Conservation (phyloP, 2,113 vertebrate species). For the Mus spicilegus region DNA sequence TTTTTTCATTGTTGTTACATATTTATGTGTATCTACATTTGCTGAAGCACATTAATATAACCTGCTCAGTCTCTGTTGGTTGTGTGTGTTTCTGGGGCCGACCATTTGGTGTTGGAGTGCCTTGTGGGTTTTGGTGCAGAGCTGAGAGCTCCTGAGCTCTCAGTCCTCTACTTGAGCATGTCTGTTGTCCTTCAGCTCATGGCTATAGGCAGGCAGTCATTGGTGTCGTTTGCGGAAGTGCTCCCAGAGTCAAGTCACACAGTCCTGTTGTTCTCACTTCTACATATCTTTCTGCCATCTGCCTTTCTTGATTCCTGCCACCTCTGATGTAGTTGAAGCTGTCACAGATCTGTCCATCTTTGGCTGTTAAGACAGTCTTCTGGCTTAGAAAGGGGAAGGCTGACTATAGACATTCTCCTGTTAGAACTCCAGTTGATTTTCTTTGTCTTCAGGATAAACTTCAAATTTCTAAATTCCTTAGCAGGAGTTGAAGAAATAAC, state of each 20-base stretch:
- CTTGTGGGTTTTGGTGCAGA: not conserved
- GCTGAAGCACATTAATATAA: not conserved
- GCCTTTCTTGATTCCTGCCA: not conserved
- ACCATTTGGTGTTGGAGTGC: not conserved
- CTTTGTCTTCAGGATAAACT: constrained; percentile 33
- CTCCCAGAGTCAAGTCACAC: not conserved
- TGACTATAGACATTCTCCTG: not conserved
- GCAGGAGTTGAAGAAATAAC: not conserved
- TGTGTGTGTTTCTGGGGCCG: not conserved
- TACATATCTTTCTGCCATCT: not conserved
- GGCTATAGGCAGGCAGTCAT: not conserved
- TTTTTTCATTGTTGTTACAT: not conserved
- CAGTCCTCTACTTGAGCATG: too few species aligned
- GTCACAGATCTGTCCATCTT: not conserved
- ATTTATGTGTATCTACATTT: not conserved
- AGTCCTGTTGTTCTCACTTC: not conserved
- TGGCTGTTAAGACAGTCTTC: not conserved
- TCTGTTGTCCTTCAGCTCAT: not conserved
- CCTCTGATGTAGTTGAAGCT: not conserved
- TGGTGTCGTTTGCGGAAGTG: not conserved
- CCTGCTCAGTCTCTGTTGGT: not conserved
- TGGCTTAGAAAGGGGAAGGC: not conserved
- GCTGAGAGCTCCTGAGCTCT: not conserved
- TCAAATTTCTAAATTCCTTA: constrained; percentile 15
- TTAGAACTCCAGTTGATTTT: not conserved